Conservation (phyloP, 37 sponge, comb jelly and placozoan genomes). For the Lycopodina hypogea region DNA sequence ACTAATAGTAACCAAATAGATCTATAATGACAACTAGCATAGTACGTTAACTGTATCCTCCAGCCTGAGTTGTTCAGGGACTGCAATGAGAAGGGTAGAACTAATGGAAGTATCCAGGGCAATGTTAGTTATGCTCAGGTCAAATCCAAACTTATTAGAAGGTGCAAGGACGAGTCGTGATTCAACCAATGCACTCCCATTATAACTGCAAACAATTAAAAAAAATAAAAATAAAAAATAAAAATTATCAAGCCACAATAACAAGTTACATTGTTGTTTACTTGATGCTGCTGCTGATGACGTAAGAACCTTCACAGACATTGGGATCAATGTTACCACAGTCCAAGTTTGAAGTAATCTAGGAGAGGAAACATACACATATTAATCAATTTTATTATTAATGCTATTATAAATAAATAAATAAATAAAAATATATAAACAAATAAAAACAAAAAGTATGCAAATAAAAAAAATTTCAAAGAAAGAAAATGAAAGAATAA, state of each 20-base stretch:
- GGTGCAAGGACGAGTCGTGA: conserved; percentile 15
- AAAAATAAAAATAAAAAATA: background rate
- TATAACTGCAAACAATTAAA: background rate
- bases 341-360: conserved; percentile 8
- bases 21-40: too few species aligned
- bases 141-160: conserved; percentile 18
- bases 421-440: too few species aligned
- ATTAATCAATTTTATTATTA: too few species aligned
- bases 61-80: background rate
- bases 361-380: background rate
- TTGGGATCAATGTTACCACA: background rate
- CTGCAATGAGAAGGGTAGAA: conserved; percentile 21
- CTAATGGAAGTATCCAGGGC: conserved; percentile 12
- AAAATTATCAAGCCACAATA: background rate
- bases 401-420: too few species aligned
- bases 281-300: background rate
- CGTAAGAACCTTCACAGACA: too few species aligned
- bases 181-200: background rate
- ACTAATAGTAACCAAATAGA: too few species aligned
- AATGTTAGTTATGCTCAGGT: conserved; percentile 28
- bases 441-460: too few species aligned
- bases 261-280: background rate
- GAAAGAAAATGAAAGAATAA: too few species aligned
- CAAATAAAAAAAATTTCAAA: too few species aligned
- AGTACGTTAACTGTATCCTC: too few species aligned